phyloP scores from a whole-genome alignment of 1,140 invertebrate genomes.

The silkworm (Bombyx mori) region ASM3026992v2 NC_085128.1:1304001-1304500 shows the following conservation, averaged over 20 bases:
- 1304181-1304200: constrained; percentile 51
- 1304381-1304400: background rate
- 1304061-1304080: too few relatives aligned
- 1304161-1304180: constrained; percentile 31
- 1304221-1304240: constrained; percentile 58
- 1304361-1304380: background rate
- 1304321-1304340: constrained; percentile 57
- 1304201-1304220: constrained; percentile 57
- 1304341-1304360: constrained; percentile 45
- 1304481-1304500: too few relatives aligned
- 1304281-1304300: constrained; percentile 35
- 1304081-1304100: too few relatives aligned
- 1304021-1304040: too few relatives aligned
- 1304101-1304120: too few relatives aligned
- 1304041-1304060: too few relatives aligned
- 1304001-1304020: too few relatives aligned
- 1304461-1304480: too few relatives aligned
- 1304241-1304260: constrained; percentile 16
- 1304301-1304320: constrained; percentile 50
- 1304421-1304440: background rate
- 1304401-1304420: background rate
- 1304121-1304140: too few relatives aligned
- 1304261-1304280: background rate
- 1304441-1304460: background rate
- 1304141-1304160: constrained; percentile 14